Percentiles rank a stretch among this genome's conserved stretches.
These are phyloP conservation scores for Drosophila rellima DNA, from an alignment of 2,888 invertebrate species.

Conservation along the genomic window DNA sequence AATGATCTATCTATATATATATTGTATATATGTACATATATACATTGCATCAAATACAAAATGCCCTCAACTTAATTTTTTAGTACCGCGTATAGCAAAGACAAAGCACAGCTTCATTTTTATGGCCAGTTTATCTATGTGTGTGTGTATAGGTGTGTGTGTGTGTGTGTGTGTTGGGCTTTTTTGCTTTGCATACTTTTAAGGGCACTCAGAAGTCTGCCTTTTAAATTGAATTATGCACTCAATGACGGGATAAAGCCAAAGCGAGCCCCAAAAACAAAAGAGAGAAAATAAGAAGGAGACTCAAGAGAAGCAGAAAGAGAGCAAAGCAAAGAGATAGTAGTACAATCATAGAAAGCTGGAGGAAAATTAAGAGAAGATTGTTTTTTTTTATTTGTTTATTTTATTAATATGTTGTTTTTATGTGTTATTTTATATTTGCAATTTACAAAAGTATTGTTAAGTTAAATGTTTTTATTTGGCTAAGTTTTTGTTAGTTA, in stretches of 20 bases:
- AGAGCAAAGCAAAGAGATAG: not conserved
- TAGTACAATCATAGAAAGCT: not conserved
- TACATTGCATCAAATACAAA: not conserved
- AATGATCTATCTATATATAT: too few species aligned
- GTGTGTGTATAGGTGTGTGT: constrained; percentile 9
- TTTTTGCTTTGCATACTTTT: constrained; percentile 73
- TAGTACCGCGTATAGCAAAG: not conserved
- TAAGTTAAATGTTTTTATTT: too few species aligned
- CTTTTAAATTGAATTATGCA: constrained; percentile 76
- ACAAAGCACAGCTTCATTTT: constrained; percentile 37
- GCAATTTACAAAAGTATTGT: too few species aligned
- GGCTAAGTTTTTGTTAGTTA: too few species aligned
- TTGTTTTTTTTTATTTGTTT: too few species aligned
- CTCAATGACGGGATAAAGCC: constrained; percentile 53
- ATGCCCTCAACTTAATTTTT: not conserved
- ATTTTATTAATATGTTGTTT: too few species aligned
- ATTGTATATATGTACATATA: too few species aligned
- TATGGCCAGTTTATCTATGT: constrained; percentile 60
- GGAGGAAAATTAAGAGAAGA: too few species aligned
- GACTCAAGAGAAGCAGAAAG: not conserved
- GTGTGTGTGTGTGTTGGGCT: constrained; percentile 8
- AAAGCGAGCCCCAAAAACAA: not conserved
- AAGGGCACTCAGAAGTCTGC: constrained; percentile 64
- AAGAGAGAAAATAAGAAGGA: not conserved
- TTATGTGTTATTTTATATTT: too few species aligned